Percentiles rank a stretch among this genome's conserved stretches.
These are phyloP conservation scores for Melanotaenia maccullochi DNA, from an alignment of 2,797 vertebrate species.

Conservation along the genomic window DNA sequence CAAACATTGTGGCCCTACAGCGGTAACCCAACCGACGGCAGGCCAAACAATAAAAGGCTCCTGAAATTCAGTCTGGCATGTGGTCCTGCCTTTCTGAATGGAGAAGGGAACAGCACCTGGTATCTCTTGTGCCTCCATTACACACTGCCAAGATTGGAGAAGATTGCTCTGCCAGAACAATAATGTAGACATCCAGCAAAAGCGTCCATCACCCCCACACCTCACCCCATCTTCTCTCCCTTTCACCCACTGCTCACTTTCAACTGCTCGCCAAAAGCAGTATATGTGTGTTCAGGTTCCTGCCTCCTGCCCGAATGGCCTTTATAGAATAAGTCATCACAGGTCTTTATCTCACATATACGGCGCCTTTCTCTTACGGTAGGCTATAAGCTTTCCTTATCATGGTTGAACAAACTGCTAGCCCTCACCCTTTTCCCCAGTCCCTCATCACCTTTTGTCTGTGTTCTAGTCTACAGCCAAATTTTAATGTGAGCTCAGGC, in stretches of 20 bases:
- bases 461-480: neutral
- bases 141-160: slow-evolving; percentile 72
- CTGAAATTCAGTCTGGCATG: slow-evolving; percentile 73
- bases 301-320: slow-evolving; percentile 26
- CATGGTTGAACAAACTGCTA: slow-evolving; percentile 57
- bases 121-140: slow-evolving; percentile 73
- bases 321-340: slow-evolving; percentile 77
- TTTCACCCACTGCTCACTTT: slow-evolving; percentile 37
- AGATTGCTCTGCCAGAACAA: slow-evolving; percentile 80
- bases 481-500: slow-evolving; percentile 1
- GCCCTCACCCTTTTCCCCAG: slow-evolving; percentile 3
- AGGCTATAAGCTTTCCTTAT: slow-evolving; percentile 71
- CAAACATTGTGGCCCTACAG: slow-evolving; percentile 36
- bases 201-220: slow-evolving; percentile 46
- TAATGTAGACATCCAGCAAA: slow-evolving; percentile 75
- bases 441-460: neutral
- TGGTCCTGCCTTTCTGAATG: slow-evolving; percentile 65
- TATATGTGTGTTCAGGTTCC: slow-evolving; percentile 38
- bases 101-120: slow-evolving; percentile 72
- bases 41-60: slow-evolving; percentile 72
- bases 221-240: slow-evolving; percentile 33
- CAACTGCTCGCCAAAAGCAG: slow-evolving; percentile 42
- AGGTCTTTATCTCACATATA: slow-evolving; percentile 72
- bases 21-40: slow-evolving; percentile 31
- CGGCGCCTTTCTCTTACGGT: slow-evolving; percentile 45